Conservation (phyloP, 1,140 invertebrate genomes). For the Zaprionus ornatus region DNA sequence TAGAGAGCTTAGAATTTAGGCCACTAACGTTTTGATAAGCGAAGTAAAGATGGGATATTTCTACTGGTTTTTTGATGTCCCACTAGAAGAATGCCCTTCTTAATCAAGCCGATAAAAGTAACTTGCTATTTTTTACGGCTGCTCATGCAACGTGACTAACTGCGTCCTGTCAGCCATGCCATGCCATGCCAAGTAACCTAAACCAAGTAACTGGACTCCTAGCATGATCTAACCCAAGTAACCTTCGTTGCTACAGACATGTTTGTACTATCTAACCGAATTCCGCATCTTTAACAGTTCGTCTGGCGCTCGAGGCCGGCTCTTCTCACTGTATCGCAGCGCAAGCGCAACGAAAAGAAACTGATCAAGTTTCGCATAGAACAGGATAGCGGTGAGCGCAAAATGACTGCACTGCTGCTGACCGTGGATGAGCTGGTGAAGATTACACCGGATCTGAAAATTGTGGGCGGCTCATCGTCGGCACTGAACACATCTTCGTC, state of each 20-base stretch:
- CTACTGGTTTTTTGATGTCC: no score
- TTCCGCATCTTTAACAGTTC: constrained; percentile 80
- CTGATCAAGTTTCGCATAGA: constrained; percentile 87
- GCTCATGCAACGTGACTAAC: constrained; percentile 64
- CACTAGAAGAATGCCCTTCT: constrained; percentile 71
- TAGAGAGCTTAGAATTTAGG: no score
- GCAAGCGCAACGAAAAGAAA: constrained; percentile 92
- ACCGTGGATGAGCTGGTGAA: constrained; percentile 91
- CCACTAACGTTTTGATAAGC: no score
- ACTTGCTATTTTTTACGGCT: constrained; percentile 83
- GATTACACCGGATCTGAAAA: constrained; percentile 87
- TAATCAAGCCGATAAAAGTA: constrained; percentile 21
- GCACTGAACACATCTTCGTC: constrained; percentile 33
- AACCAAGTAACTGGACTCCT: background rate
- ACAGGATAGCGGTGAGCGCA: constrained; percentile 80
- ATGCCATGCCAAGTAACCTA: background rate
- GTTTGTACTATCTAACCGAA: constrained; percentile 1
- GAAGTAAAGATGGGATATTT: no score
- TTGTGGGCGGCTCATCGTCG: constrained; percentile 66
- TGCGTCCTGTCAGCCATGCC: background rate
- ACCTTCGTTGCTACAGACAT: background rate
- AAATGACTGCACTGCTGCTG: constrained; percentile 86
- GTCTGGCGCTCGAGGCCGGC: constrained; percentile 87
- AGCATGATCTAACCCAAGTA: background rate
- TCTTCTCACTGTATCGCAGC: constrained; percentile 72